These are phyloP conservation scores for Fragum whitleyi DNA, from an alignment of 2,888 invertebrate species.

Conservation along the genomic window DNA sequence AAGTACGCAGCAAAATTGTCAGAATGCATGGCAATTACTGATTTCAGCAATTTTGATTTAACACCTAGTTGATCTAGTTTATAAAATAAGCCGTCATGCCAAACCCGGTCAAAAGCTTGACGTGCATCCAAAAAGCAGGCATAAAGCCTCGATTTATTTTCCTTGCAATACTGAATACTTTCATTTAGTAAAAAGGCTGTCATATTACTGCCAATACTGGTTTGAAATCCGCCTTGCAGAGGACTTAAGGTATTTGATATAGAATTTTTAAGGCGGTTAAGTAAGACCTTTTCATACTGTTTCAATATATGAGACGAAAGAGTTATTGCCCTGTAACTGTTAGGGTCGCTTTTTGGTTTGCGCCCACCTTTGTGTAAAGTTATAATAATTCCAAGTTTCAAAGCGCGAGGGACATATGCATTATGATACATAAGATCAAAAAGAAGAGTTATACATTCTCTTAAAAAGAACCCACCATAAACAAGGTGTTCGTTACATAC, in stretches of 20 bases:
- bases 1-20: too few species aligned
- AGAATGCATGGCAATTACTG: too few species aligned
- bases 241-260: not conserved
- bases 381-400: conserved; percentile 30
- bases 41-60: too few species aligned
- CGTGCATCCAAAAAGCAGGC: too few species aligned
- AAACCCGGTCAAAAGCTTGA: too few species aligned
- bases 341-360: conserved; percentile 8
- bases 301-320: conserved; percentile 28
- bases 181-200: conserved; percentile 30
- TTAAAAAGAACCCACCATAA: conserved; percentile 12
- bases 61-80: conserved; percentile 14
- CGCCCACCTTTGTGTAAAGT: conserved; percentile 29
- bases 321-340: conserved; percentile 36
- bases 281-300: conserved; percentile 15
- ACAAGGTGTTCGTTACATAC: conserved; percentile 9
- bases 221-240: conserved; percentile 30
- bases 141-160: too few species aligned
- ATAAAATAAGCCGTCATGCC: conserved; percentile 29
- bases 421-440: too few species aligned
- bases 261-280: not conserved
- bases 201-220: conserved; percentile 19
- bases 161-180: not conserved
- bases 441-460: too few species aligned
- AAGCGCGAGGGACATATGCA: too few species aligned